Evolutionary conservation across 2,113 vertebrate species (phyloP).

Genomic region (Rhabdomys dilectus): DNA sequence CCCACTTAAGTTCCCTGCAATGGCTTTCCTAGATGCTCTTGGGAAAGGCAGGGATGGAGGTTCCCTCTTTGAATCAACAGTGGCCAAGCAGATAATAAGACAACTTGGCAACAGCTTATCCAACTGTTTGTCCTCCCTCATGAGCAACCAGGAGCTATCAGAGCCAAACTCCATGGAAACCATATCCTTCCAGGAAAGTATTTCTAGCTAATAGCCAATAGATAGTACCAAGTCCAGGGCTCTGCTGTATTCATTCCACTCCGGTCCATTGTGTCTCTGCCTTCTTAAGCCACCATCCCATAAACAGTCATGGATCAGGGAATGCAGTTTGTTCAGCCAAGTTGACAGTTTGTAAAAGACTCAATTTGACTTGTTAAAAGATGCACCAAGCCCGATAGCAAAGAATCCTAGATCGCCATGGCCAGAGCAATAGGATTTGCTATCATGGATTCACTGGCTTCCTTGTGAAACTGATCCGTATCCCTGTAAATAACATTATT

Average conservation of each 20-base stretch:
- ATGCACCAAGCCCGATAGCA: slow-evolving; percentile 89
- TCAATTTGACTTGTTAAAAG: slow-evolving; percentile 93
- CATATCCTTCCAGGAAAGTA: background rate
- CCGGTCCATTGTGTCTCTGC: background rate
- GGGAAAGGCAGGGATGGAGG: too few relatives aligned
- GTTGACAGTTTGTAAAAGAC: slow-evolving; percentile 97
- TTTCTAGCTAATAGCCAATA: background rate
- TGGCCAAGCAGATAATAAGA: background rate
- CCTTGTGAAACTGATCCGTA: slow-evolving; percentile 98
- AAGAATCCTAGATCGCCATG: slow-evolving; percentile 99
- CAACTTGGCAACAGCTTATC: background rate
- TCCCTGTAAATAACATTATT: slow-evolving; percentile 99
- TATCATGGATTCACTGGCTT: slow-evolving; percentile 99
- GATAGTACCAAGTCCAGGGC: background rate
- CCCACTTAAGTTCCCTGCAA: too few relatives aligned
- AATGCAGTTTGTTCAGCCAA: slow-evolving; percentile 98
- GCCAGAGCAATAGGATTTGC: slow-evolving; percentile 98
- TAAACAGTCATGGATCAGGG: slow-evolving; percentile 93
- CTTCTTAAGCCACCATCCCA: background rate
- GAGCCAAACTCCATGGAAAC: background rate
- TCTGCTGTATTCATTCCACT: background rate
- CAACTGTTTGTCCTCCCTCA: background rate
- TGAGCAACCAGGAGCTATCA: background rate
- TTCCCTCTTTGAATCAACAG: background rate
- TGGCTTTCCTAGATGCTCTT: background rate